phyloP scores from a whole-genome alignment of 2,113 vertebrate species.

The Atherinomorus stipes region DNA sequence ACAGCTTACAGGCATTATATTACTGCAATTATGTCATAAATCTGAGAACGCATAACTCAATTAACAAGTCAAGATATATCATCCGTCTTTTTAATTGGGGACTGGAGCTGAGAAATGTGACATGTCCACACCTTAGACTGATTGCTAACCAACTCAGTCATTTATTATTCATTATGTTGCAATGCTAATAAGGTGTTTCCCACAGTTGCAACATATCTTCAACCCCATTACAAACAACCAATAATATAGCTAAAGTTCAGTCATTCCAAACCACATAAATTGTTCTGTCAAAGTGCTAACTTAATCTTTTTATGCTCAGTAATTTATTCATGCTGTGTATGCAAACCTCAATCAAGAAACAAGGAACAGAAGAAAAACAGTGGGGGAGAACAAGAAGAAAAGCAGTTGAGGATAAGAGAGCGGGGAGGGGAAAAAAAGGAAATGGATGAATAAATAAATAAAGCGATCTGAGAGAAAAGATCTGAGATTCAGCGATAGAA shows the following conservation, averaged over 20 bases:
- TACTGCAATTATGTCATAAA: slow-evolving; percentile 54
- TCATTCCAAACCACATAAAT: slow-evolving; percentile 51
- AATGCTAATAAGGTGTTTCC: slow-evolving; percentile 57
- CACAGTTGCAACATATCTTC: slow-evolving; percentile 38
- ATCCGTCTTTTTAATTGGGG: slow-evolving; percentile 59
- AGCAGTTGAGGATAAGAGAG: slow-evolving; percentile 25
- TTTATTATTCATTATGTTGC: slow-evolving; percentile 59
- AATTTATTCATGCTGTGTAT: slow-evolving; percentile 53
- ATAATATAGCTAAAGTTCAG: slow-evolving; percentile 37
- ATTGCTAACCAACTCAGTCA: slow-evolving; percentile 50
- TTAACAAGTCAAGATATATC: slow-evolving; percentile 51
- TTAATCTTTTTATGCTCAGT: slow-evolving; percentile 47
- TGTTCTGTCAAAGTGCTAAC: slow-evolving; percentile 42
- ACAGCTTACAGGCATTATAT: slow-evolving; percentile 44
- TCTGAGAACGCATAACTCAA: slow-evolving; percentile 52
- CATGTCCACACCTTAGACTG: slow-evolving; percentile 22
- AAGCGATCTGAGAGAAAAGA: slow-evolving; percentile 49
- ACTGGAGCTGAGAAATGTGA: slow-evolving; percentile 46
- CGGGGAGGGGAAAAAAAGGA: not conserved
- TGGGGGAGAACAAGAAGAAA: slow-evolving; percentile 24
- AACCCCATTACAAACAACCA: slow-evolving; percentile 50
- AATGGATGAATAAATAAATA: not conserved
- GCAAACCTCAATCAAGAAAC: slow-evolving; percentile 24
- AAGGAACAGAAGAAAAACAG: slow-evolving; percentile 16
- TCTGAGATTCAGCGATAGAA: slow-evolving; percentile 48